phyloP scores from a whole-genome alignment of 1,140 invertebrate species.

The Drosophila neocordata region DNA sequence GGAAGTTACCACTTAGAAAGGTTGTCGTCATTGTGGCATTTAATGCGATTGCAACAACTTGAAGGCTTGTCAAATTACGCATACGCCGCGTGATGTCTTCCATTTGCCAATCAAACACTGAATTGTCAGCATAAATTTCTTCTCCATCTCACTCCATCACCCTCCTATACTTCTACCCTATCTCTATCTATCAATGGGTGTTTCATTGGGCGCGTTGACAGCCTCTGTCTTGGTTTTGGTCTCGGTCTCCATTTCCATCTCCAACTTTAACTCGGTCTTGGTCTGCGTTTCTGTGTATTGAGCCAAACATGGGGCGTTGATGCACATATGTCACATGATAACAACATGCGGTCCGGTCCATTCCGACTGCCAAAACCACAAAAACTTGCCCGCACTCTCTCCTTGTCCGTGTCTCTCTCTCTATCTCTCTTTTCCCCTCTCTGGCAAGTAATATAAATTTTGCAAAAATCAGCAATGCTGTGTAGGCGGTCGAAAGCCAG shows the following conservation, averaged over 20 bases:
- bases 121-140: constrained; percentile 71
- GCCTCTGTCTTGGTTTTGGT: constrained; percentile 25
- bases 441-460: constrained; percentile 65
- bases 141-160: neutral
- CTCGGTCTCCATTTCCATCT: neutral
- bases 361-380: constrained; percentile 22
- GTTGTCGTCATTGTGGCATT: constrained; percentile 29
- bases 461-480: constrained; percentile 73
- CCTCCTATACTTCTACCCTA: neutral
- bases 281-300: constrained; percentile 15
- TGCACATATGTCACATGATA: constrained; percentile 81
- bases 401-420: neutral
- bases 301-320: constrained; percentile 73
- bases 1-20: constrained; percentile 60
- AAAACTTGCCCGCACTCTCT: constrained; percentile 18
- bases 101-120: constrained; percentile 75
- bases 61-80: constrained; percentile 74
- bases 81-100: constrained; percentile 61
- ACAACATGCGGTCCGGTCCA: constrained; percentile 70
- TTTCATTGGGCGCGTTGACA: constrained; percentile 58
- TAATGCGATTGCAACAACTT: constrained; percentile 59
- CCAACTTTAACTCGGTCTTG: neutral
- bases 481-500: constrained; percentile 64
- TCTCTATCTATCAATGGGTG: constrained; percentile 39
- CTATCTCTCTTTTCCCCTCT: neutral